Conservation (phyloP, 2,888 invertebrate genomes). For the Cephus pygmeus region DNA sequence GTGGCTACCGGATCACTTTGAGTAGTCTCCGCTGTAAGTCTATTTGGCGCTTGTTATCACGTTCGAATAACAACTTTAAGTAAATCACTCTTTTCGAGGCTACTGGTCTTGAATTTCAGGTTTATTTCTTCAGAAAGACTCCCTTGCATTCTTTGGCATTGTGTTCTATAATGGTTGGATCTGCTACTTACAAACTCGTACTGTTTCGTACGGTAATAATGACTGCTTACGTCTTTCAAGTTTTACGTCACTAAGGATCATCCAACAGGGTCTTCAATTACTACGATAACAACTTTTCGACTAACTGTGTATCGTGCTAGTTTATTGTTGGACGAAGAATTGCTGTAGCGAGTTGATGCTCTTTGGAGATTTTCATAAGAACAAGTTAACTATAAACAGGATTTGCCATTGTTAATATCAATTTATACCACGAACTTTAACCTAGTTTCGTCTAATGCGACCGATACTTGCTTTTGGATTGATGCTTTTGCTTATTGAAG, state of each 20-base stretch:
- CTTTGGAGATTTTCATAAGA: background rate
- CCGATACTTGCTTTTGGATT: too few relatives aligned
- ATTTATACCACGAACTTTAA: too few relatives aligned
- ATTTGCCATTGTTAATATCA: too few relatives aligned
- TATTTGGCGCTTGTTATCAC: background rate
- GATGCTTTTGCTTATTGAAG: too few relatives aligned
- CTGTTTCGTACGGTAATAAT: background rate
- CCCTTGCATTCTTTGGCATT: background rate
- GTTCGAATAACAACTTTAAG: background rate
- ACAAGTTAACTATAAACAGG: background rate
- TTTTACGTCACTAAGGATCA: background rate
- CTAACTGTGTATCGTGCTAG: background rate
- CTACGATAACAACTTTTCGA: background rate
- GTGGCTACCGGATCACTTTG: background rate
- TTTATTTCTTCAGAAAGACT: background rate
- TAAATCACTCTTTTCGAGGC: background rate
- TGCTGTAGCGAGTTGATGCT: background rate
- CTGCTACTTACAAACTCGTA: background rate
- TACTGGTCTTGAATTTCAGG: background rate
- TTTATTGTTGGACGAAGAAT: background rate
- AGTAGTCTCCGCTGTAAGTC: background rate
- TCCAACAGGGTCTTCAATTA: background rate
- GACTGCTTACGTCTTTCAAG: background rate
- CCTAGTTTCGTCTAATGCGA: too few relatives aligned
- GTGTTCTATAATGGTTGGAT: background rate